These are phyloP conservation scores for Sylvia atricapilla DNA, from an alignment of 2,113 vertebrate genomes.

Conservation along the genomic window DNA sequence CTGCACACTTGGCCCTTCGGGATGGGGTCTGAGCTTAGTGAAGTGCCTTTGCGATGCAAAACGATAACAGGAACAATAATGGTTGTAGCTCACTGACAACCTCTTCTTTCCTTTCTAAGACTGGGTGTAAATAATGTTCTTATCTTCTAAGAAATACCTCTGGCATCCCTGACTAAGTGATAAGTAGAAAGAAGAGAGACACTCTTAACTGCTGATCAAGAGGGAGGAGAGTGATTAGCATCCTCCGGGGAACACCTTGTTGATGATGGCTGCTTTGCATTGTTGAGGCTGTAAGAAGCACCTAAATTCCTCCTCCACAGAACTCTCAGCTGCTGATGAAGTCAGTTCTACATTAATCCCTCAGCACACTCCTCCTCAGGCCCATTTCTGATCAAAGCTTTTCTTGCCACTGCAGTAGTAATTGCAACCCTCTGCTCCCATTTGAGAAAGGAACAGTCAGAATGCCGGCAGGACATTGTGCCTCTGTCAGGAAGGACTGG, in stretches of 20 bases:
- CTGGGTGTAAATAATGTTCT: constrained; percentile 19
- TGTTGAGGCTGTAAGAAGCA: constrained; percentile 51
- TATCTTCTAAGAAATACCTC: constrained; percentile 56
- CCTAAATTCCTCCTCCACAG: constrained; percentile 50
- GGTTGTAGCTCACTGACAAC: neutral
- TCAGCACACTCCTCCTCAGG: neutral
- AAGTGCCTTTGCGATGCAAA: neutral
- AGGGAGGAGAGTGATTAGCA: constrained; percentile 50
- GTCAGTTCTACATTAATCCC: constrained; percentile 50
- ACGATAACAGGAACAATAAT: constrained; percentile 21
- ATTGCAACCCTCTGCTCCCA: neutral
- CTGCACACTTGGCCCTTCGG: neutral
- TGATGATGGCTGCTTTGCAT: constrained; percentile 57
- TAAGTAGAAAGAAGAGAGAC: constrained; percentile 59
- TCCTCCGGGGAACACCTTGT: constrained; percentile 59
- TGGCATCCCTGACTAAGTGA: constrained; percentile 43
- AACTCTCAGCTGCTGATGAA: constrained; percentile 44
- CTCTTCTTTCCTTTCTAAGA: constrained; percentile 29
- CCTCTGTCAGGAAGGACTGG: neutral
- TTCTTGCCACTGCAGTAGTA: neutral
- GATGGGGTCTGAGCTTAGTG: neutral
- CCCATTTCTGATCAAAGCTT: constrained; percentile 43
- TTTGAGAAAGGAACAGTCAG: neutral
- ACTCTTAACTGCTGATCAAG: constrained; percentile 55
- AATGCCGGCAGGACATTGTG: neutral